Evolutionary conservation across 2,113 vertebrate species (phyloP), one percentile per base, ranked within the genome.

Genomic region (Ammodytes dubius): DNA sequence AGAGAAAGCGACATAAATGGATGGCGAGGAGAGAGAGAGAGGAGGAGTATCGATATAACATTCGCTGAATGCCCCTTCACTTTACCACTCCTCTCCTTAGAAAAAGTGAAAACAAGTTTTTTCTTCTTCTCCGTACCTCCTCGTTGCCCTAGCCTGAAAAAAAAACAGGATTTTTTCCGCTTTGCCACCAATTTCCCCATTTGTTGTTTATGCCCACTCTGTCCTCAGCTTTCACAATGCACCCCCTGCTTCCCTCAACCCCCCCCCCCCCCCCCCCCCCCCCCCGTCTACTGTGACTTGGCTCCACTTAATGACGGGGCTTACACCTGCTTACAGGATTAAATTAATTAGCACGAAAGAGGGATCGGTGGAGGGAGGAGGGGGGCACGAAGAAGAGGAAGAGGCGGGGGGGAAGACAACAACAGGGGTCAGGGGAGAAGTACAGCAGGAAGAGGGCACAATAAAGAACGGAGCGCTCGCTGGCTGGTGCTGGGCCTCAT

Each of bases 261-360:
- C 27, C 69, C 87, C 27, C 84, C 90, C 72, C 83, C 88, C 27
- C 27, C 27, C 69, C 87, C 27, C 84, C 90, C 72, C 83, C 88
- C 87, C 68, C 91, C 76, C 91, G 76, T 93, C 91, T 90, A 79
- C 89, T 77, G 76, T 91, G 93, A 94, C 93, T 93, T 90, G 88
- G 87, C 90, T 93, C 89, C 87, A 74, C 82, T 89, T 94, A 96
- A 95, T 90, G 93, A 94, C 89, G 82, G 91, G 94, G 93, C 95
- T 96, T 95, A 95, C 95, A 96, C 95, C 95, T 96, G 95, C 93
- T 95, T 96, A 95, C 94, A 95, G 94, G 96, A 96, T 96, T 96
- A 96, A 95, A 95, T 96, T 94, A 95, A 95, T 95, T 96, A 95
- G 93, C 89, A 93, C 91, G 95, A 95, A 95, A 92, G 89, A 85